phyloP scores from a whole-genome alignment of 2,888 invertebrate species.

The Eupithecia vulgata region DNA sequence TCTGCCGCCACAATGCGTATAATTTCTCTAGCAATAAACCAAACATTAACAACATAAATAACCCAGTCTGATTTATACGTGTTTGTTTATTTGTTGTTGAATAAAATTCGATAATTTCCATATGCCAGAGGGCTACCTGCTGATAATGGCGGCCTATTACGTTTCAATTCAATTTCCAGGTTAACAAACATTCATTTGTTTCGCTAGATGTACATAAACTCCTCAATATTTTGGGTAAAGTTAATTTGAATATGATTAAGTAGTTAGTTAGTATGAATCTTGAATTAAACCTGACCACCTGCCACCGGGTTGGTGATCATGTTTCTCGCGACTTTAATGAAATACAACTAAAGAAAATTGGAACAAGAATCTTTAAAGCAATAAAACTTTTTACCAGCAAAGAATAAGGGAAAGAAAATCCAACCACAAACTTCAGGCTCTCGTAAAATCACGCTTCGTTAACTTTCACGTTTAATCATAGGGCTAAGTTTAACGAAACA shows the following conservation, averaged over 20 bases:
- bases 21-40: constrained; percentile 47
- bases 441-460: constrained; percentile 2
- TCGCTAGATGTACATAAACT: background rate
- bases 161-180: constrained; percentile 32
- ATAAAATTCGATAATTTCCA: constrained; percentile 50
- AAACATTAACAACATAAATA: constrained; percentile 65
- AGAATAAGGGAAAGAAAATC: background rate
- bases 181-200: constrained; percentile 11
- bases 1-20: constrained; percentile 10
- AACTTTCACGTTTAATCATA: constrained; percentile 20
- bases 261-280: background rate
- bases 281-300: background rate
- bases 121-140: constrained; percentile 42
- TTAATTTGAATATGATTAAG: background rate
- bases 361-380: background rate
- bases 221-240: background rate
- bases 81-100: constrained; percentile 53
- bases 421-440: constrained; percentile 10
- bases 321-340: background rate
- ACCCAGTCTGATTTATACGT: constrained; percentile 59
- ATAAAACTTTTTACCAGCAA: constrained; percentile 1
- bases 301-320: background rate
- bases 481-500: constrained; percentile 35
- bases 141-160: constrained; percentile 43
- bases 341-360: background rate